Evolutionary conservation across 1,140 invertebrate species (phyloP).

Genomic region (Halesus radiatus): DNA sequence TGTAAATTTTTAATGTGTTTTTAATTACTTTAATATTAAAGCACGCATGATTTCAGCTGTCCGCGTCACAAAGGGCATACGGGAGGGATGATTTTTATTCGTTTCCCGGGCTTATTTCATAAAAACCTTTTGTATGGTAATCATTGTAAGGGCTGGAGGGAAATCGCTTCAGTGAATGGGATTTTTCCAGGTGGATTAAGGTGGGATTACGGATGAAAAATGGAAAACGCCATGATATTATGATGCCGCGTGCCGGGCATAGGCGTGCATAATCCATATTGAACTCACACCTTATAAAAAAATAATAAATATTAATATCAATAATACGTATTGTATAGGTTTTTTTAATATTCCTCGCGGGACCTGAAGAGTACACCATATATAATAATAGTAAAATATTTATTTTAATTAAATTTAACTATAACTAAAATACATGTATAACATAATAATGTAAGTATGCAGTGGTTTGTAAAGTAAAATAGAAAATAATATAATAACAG

Average conservation of each 20-base stretch:
- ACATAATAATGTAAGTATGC: too few relatives aligned
- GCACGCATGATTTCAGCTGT: slow-evolving; percentile 32
- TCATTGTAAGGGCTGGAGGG: slow-evolving; percentile 49
- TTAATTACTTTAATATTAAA: slow-evolving; percentile 34
- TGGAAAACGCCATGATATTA: slow-evolving; percentile 55
- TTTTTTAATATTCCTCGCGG: too few relatives aligned
- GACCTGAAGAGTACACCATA: too few relatives aligned
- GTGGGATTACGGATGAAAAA: slow-evolving; percentile 65
- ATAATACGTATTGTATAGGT: too few relatives aligned
- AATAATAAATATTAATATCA: too few relatives aligned
- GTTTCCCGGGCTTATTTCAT: slow-evolving; percentile 56
- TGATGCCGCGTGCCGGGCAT: background rate
- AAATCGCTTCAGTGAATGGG: slow-evolving; percentile 68
- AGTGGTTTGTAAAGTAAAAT: too few relatives aligned
- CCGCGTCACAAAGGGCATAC: slow-evolving; percentile 35
- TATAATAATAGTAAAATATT: too few relatives aligned
- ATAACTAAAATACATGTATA: too few relatives aligned
- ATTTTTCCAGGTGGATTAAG: slow-evolving; percentile 69
- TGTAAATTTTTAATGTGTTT: slow-evolving; percentile 3
- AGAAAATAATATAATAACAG: too few relatives aligned
- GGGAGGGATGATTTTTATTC: slow-evolving; percentile 31
- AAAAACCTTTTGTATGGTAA: slow-evolving; percentile 59
- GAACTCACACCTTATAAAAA: too few relatives aligned
- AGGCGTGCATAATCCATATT: background rate
- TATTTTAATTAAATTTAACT: too few relatives aligned